These are phyloP conservation scores for Leptopilina clavipes DNA, from an alignment of 1,140 invertebrate species.

Conservation along the genomic window DNA sequence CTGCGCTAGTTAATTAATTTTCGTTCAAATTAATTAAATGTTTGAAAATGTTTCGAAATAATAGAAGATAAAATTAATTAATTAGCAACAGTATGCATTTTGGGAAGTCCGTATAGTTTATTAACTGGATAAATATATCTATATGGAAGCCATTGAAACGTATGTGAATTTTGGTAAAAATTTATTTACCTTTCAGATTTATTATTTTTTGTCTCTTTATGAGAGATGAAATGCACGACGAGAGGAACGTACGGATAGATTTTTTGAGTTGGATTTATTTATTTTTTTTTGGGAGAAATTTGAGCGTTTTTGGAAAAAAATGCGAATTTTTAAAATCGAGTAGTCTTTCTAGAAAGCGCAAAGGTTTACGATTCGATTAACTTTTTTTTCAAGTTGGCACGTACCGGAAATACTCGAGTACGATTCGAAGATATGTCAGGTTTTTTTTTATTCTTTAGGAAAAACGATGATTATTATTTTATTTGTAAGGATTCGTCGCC, in stretches of 20 bases:
- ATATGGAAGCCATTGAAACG: too few relatives aligned
- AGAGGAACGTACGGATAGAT: slow-evolving; percentile 41
- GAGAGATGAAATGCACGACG: slow-evolving; percentile 41
- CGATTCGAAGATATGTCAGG: slow-evolving; percentile 35
- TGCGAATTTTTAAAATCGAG: neutral
- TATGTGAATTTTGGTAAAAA: too few relatives aligned
- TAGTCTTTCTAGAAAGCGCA: slow-evolving; percentile 1
- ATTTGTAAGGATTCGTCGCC: neutral
- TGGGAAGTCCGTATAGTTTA: too few relatives aligned
- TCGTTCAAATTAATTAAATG: neutral
- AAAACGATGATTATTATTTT: neutral
- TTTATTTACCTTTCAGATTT: too few relatives aligned
- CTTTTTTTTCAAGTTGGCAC: slow-evolving; percentile 61
- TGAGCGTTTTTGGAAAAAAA: neutral
- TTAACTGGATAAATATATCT: too few relatives aligned
- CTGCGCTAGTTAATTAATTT: neutral
- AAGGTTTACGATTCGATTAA: slow-evolving; percentile 27
- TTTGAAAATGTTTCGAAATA: too few relatives aligned
- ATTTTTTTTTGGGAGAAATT: neutral
- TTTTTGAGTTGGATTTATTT: too few relatives aligned
- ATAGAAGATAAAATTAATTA: neutral
- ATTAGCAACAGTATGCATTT: neutral
- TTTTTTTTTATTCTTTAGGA: neutral
- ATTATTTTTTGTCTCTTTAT: neutral
- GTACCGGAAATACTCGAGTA: slow-evolving; percentile 61